Conservation (phyloP, 1,140 invertebrate genomes). For the Adelges cooleyi region DNA sequence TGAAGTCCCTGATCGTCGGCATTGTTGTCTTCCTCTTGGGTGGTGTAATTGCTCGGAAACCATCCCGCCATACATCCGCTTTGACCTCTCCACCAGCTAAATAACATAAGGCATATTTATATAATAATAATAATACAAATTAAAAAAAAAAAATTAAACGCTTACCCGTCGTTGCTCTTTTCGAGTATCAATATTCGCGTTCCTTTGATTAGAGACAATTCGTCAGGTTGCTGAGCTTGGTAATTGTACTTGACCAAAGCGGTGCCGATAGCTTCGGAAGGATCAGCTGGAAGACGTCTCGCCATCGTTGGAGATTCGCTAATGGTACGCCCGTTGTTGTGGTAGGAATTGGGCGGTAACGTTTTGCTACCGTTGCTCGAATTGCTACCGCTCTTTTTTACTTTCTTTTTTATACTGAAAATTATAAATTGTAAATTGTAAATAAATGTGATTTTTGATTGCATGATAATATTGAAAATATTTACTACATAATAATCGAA, state of each 20-base stretch:
- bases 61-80: slow-evolving; percentile 70
- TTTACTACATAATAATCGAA: too few relatives aligned
- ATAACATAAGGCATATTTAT: background rate
- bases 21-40: slow-evolving; percentile 60
- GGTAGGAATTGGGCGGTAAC: slow-evolving; percentile 48
- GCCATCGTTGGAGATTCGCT: slow-evolving; percentile 66
- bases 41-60: slow-evolving; percentile 98
- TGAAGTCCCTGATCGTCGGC: slow-evolving; percentile 67
- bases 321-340: slow-evolving; percentile 61
- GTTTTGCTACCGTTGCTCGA: slow-evolving; percentile 59
- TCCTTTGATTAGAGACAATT: slow-evolving; percentile 84
- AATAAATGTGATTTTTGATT: too few relatives aligned
- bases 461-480: too few relatives aligned
- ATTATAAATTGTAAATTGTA: background rate
- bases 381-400: slow-evolving; percentile 64
- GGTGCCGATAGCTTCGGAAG: slow-evolving; percentile 73
- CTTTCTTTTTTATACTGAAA: slow-evolving; percentile 81
- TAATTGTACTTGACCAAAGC: slow-evolving; percentile 97
- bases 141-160: slow-evolving; percentile 3
- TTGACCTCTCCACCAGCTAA: slow-evolving; percentile 93
- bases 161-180: slow-evolving; percentile 84
- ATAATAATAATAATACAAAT: too few relatives aligned
- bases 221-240: slow-evolving; percentile 92
- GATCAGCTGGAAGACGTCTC: slow-evolving; percentile 61
- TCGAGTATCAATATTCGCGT: slow-evolving; percentile 88